A percentile compares a stretch with the other conserved stretches of the same genome.
Evolutionary conservation across 1,140 invertebrate genomes (phyloP).

Genomic region (Pseudomyrmex pallidus): DNA sequence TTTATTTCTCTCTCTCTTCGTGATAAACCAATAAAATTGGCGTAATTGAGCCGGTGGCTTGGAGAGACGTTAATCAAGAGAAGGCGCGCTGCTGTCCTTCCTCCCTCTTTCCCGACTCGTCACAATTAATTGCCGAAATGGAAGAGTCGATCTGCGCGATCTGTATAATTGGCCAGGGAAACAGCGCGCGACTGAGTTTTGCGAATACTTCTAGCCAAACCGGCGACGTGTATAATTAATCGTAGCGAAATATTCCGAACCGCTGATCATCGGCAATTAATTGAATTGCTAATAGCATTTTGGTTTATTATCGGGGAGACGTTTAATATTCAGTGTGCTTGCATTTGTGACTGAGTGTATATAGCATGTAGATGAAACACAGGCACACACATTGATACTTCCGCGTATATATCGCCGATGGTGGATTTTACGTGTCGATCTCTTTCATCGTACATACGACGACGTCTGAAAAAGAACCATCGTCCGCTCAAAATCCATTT

Average conservation of each 20-base stretch:
- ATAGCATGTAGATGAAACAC: conserved; percentile 33
- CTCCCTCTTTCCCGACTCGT: conserved; percentile 31
- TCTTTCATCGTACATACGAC: not conserved
- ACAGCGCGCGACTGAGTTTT: conserved; percentile 13
- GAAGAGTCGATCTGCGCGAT: conserved; percentile 57
- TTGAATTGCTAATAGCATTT: conserved; percentile 75
- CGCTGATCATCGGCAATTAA: conserved; percentile 71
- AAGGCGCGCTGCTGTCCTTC: conserved; percentile 24
- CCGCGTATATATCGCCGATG: not conserved
- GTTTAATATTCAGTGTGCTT: conserved; percentile 70
- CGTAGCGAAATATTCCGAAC: conserved; percentile 70
- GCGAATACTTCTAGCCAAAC: conserved; percentile 43
- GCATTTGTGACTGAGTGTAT: conserved; percentile 55
- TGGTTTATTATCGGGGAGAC: conserved; percentile 67
- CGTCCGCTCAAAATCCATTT: conserved; percentile 44
- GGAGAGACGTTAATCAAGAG: conserved; percentile 39
- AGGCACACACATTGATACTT: not conserved
- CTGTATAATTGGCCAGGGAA: conserved; percentile 53
- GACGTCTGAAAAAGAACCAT: conserved; percentile 25
- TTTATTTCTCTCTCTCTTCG: not conserved
- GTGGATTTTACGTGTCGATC: conserved; percentile 27
- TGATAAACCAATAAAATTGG: conserved; percentile 30
- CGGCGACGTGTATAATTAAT: conserved; percentile 69
- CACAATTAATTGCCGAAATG: conserved; percentile 55
- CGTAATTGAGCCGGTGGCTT: conserved; percentile 18